These are phyloP conservation scores for Steatocranus sp. DNA, from an alignment of 2,797 vertebrate species.

Conservation along the genomic window DNA sequence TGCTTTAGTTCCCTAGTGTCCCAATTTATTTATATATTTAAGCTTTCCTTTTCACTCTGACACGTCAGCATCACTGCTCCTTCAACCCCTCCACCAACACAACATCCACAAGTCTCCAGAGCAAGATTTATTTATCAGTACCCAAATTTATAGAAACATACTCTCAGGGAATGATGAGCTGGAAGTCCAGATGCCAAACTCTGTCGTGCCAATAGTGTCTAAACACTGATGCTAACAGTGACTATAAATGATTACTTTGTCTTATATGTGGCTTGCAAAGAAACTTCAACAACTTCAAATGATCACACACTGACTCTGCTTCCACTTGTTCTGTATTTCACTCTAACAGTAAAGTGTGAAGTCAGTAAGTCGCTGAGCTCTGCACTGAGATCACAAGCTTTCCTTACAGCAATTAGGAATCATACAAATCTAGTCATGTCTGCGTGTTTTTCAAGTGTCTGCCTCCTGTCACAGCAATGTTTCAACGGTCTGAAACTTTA, in stretches of 20 bases:
- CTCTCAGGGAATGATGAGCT: neutral
- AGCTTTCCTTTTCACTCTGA: neutral
- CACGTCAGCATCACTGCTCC: neutral
- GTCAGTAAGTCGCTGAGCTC: neutral
- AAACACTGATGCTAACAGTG: neutral
- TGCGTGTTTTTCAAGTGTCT: constrained; percentile 13
- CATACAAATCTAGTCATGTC: constrained; percentile 5
- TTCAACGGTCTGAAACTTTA: constrained; percentile 53
- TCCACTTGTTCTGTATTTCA: neutral
- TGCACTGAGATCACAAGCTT: constrained; percentile 10
- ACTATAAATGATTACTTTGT: neutral
- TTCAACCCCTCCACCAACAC: neutral
- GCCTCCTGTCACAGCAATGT: constrained; percentile 46
- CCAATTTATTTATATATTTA: neutral
- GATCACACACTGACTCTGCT: neutral
- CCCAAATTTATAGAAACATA: neutral
- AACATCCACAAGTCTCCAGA: neutral
- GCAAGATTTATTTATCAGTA: neutral
- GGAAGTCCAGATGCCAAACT: neutral
- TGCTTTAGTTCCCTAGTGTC: neutral
- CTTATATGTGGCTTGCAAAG: neutral
- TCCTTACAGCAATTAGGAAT: constrained; percentile 3
- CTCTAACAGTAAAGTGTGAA: neutral
- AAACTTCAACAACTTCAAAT: neutral
- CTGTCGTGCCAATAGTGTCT: neutral